A percentile compares a stretch with the other conserved stretches of the same genome.
These are phyloP conservation scores for Rousettus leschenaultii DNA, from an alignment of 2,113 vertebrate species.

Conservation along the genomic window DNA sequence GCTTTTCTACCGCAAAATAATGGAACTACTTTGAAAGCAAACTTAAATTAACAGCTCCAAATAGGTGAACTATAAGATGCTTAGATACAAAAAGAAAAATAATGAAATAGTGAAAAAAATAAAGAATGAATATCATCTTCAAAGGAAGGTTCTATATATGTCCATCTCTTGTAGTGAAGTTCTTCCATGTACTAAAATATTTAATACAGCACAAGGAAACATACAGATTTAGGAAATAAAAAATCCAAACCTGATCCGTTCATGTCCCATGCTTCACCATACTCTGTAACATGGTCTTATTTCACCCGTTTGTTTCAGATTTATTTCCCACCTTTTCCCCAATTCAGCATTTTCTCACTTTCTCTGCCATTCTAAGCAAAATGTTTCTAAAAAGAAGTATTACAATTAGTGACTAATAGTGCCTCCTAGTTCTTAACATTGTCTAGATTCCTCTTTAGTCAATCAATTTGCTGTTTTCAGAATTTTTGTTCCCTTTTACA, in stretches of 20 bases:
- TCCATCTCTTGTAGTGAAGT: background rate
- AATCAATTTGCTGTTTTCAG: background rate
- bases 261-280: background rate
- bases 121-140: background rate
- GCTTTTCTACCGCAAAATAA: conserved; percentile 65
- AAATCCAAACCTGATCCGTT: background rate
- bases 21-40: conserved; percentile 66
- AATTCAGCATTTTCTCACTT: background rate
- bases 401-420: background rate
- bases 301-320: background rate
- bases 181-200: background rate
- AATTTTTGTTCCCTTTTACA: background rate
- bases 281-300: background rate
- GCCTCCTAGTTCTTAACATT: background rate
- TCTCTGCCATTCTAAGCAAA: background rate
- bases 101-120: background rate
- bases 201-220: background rate
- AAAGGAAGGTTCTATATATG: background rate
- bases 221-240: background rate
- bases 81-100: background rate
- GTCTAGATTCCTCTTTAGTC: background rate
- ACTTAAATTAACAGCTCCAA: conserved; percentile 43
- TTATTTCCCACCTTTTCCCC: background rate
- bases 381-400: background rate
- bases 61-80: background rate